A percentile compares a stretch with the other conserved stretches of the same genome.
These are phyloP conservation scores for Acipenser ruthenus DNA, from an alignment of 2,797 vertebrate species.

Conservation along the genomic window DNA sequence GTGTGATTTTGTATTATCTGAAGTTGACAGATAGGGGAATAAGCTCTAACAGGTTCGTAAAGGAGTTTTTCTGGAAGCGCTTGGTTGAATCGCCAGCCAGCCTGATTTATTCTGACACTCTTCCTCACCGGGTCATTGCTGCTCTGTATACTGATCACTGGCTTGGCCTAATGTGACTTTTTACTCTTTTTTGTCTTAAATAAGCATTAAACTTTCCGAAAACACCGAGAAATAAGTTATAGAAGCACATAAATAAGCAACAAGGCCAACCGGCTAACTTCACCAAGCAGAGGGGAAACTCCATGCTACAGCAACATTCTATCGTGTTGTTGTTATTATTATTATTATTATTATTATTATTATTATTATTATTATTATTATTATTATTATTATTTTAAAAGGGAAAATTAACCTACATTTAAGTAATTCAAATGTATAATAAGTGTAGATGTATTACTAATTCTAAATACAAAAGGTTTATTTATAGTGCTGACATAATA, in stretches of 20 bases:
- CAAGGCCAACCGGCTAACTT: constrained; percentile 18
- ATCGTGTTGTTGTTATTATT: too few species aligned
- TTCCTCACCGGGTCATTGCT: constrained; percentile 65
- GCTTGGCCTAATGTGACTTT: constrained; percentile 62
- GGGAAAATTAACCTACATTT: too few species aligned
- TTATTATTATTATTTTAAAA: too few species aligned
- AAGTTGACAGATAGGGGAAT: neutral
- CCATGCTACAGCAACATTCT: too few species aligned
- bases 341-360: too few species aligned
- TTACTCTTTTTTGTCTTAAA: constrained; percentile 43
- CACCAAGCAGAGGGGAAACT: too few species aligned
- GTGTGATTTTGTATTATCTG: neutral
- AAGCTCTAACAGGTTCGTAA: constrained; percentile 7
- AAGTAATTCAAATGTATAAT: too few species aligned
- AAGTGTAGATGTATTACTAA: too few species aligned
- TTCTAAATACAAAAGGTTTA: too few species aligned
- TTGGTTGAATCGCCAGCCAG: constrained; percentile 49
- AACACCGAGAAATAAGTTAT: constrained; percentile 32
- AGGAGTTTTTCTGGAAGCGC: constrained; percentile 34
- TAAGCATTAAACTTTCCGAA: constrained; percentile 44
- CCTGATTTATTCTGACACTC: constrained; percentile 73
- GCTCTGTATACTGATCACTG: constrained; percentile 56
- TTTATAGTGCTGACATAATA: too few species aligned
- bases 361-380: too few species aligned
- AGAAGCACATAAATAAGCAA: constrained; percentile 28